These are phyloP conservation scores for Bradypodion pumilum DNA, from an alignment of 2,797 vertebrate genomes.

Conservation along the genomic window DNA sequence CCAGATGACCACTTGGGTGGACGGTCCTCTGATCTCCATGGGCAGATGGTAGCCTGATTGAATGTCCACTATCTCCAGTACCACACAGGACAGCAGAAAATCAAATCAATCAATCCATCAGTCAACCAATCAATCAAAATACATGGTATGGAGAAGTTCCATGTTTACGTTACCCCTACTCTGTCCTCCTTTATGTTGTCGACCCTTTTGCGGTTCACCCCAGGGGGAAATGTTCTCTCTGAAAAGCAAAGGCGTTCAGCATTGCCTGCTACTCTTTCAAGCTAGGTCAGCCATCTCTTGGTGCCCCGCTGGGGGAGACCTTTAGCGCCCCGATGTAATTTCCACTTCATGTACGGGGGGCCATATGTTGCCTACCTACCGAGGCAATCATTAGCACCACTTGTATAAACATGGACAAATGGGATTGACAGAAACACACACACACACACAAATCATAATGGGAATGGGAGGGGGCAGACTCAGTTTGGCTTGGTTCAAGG, in stretches of 20 bases:
- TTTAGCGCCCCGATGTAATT: constrained; percentile 29
- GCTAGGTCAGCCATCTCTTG: constrained; percentile 46
- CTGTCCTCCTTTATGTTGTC: not conserved
- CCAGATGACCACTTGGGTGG: too few relatives aligned
- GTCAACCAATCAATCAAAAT: too few relatives aligned
- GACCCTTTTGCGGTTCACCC: not conserved
- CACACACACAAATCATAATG: not conserved
- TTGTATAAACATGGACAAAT: not conserved
- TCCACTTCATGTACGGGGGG: constrained; percentile 16
- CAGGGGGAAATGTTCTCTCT: constrained; percentile 27
- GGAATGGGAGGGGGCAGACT: not conserved
- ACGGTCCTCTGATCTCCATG: too few relatives aligned
- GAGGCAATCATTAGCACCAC: constrained; percentile 13
- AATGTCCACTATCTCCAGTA: too few relatives aligned
- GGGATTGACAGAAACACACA: not conserved
- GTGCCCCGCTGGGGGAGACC: constrained; percentile 46
- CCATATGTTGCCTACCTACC: constrained; percentile 37
- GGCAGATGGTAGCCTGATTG: too few relatives aligned
- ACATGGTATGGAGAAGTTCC: too few relatives aligned
- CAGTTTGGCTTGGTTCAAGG: not conserved
- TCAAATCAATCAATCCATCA: too few relatives aligned
- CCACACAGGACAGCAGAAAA: too few relatives aligned
- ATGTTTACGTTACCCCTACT: too few relatives aligned
- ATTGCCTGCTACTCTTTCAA: not conserved
- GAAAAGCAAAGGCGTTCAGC: not conserved